Conservation (phyloP, 2,888 invertebrate species). For the Leptothorax acervorum region DNA sequence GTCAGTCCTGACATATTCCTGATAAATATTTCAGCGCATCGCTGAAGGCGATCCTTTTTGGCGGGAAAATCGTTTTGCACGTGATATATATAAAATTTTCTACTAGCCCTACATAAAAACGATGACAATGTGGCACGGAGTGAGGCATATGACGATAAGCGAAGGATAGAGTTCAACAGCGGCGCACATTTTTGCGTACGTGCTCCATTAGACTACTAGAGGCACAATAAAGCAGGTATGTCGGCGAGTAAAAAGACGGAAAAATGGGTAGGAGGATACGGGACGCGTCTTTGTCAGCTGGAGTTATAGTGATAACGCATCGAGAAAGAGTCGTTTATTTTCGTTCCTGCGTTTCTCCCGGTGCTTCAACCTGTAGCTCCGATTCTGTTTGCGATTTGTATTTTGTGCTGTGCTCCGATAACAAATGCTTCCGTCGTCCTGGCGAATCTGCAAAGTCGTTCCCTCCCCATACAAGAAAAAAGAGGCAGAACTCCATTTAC, state of each 20-base stretch:
- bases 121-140: constrained; percentile 14
- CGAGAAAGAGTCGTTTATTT: constrained; percentile 68
- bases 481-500: neutral
- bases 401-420: constrained; percentile 67
- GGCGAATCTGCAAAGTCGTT: constrained; percentile 48
- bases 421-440: constrained; percentile 67
- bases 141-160: constrained; percentile 40
- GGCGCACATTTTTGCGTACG: constrained; percentile 67
- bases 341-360: constrained; percentile 61
- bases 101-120: constrained; percentile 47
- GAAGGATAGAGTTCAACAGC: constrained; percentile 44
- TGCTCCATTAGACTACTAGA: constrained; percentile 56
- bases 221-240: constrained; percentile 63
- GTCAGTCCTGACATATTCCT: constrained; percentile 48
- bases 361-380: constrained; percentile 75
- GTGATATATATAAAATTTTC: constrained; percentile 56
- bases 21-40: constrained; percentile 43
- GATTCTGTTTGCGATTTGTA: constrained; percentile 74
- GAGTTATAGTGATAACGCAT: constrained; percentile 68
- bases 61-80: constrained; percentile 46
- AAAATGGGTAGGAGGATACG: neutral
- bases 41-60: constrained; percentile 29
- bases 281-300: constrained; percentile 51
- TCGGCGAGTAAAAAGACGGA: constrained; percentile 36
- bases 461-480: neutral